These are phyloP conservation scores for Ariolimax columbianus DNA, from an alignment of 2,888 invertebrate species.

Conservation along the genomic window DNA sequence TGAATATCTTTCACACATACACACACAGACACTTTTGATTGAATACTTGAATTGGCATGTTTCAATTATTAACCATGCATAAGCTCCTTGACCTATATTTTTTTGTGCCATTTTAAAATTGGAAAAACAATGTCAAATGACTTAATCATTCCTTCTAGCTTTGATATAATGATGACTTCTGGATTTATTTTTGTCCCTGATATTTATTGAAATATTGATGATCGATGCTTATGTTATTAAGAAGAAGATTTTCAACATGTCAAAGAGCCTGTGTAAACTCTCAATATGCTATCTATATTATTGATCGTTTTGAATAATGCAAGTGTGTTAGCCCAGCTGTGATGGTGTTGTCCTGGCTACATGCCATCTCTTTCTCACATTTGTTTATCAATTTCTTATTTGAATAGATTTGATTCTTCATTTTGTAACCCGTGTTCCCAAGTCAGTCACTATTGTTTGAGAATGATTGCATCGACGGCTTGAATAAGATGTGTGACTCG, in stretches of 20 bases:
- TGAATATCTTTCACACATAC: too few species aligned
- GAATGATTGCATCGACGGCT: not conserved
- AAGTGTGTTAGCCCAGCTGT: constrained; percentile 36
- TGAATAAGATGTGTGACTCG: not conserved
- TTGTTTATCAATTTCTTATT: not conserved
- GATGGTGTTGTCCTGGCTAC: constrained; percentile 1
- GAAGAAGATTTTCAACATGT: constrained; percentile 22
- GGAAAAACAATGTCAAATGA: constrained; percentile 16
- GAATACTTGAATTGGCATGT: constrained; percentile 26
- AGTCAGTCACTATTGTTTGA: not conserved
- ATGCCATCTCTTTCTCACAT: not conserved
- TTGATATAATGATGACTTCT: constrained; percentile 26
- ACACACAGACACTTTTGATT: too few species aligned
- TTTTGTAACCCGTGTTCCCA: not conserved
- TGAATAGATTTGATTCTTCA: not conserved
- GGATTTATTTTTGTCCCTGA: not conserved
- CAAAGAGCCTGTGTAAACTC: not conserved
- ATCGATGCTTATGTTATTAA: constrained; percentile 10
- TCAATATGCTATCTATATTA: not conserved
- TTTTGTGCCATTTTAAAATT: constrained; percentile 47
- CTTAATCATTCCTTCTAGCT: constrained; percentile 46
- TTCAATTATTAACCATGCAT: constrained; percentile 17
- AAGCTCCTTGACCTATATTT: not conserved
- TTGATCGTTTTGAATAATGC: constrained; percentile 21
- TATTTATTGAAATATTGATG: constrained; percentile 27